Evolutionary conservation across 2,888 invertebrate genomes (phyloP).

Genomic region (Odontomyia ornata): DNA sequence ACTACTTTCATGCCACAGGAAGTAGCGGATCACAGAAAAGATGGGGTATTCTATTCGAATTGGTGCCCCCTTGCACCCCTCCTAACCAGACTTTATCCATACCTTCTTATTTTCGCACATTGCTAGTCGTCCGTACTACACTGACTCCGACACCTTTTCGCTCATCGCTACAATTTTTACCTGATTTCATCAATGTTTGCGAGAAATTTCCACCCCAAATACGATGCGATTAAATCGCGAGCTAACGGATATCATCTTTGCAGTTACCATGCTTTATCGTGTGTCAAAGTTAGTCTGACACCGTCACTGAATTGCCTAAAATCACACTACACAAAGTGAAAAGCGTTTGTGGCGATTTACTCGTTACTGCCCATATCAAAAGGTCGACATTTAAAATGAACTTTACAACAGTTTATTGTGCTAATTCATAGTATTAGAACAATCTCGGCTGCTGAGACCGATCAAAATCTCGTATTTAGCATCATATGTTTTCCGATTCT

Average conservation of each 20-base stretch:
- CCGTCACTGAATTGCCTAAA: slow-evolving; percentile 45
- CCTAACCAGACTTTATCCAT: no score
- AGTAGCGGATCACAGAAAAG: no score
- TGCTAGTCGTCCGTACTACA: no score
- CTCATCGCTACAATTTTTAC: no score
- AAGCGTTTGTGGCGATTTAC: slow-evolving; percentile 28
- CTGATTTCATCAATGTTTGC: no score
- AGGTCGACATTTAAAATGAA: background rate
- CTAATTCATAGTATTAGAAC: background rate
- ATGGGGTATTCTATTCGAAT: no score
- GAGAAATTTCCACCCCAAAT: no score
- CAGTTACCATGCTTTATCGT: background rate
- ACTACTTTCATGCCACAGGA: no score
- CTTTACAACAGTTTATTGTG: background rate
- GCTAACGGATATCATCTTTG: background rate
- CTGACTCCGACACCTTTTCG: no score
- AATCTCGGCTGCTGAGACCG: background rate
- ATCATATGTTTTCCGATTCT: background rate
- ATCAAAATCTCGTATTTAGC: background rate
- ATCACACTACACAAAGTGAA: slow-evolving; percentile 39
- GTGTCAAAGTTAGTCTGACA: background rate
- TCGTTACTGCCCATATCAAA: slow-evolving; percentile 4
- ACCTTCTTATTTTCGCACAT: no score
- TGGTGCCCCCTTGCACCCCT: no score
- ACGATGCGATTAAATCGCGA: no score